Conservation (phyloP, 2,797 vertebrate species). For the Enteromius unitaeniatus region DNA sequence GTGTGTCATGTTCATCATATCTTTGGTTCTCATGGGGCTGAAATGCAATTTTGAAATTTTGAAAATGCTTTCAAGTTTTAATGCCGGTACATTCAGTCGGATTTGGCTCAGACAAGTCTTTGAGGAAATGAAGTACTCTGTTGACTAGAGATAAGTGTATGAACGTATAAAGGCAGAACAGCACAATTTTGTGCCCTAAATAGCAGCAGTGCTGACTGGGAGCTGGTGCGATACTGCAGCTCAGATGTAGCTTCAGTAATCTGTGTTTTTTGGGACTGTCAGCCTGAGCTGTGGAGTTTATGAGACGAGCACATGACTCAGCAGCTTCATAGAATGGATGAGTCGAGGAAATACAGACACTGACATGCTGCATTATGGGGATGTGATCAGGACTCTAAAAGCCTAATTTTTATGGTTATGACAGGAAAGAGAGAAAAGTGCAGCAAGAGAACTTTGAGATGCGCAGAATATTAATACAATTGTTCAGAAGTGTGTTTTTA, state of each 20-base stretch:
- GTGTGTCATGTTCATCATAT: not conserved
- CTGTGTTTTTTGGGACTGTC: constrained; percentile 17
- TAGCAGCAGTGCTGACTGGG: constrained; percentile 3
- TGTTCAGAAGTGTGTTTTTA: not conserved
- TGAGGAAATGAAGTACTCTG: constrained; percentile 1
- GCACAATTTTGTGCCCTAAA: not conserved
- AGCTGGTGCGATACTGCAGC: constrained; percentile 2
- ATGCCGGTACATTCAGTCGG: not conserved
- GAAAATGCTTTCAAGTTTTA: not conserved
- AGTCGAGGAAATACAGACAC: constrained; percentile 19
- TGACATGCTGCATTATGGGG: constrained; percentile 39
- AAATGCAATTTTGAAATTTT: not conserved
- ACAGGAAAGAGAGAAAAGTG: not conserved
- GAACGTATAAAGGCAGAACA: constrained; percentile 10
- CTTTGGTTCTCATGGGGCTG: not conserved
- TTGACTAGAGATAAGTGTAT: not conserved
- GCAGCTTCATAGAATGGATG: constrained; percentile 28
- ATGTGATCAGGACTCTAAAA: constrained; percentile 21
- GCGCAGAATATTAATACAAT: not conserved
- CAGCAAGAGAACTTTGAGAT: not conserved
- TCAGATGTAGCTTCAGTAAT: constrained; percentile 19
- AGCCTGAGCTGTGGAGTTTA: constrained; percentile 5
- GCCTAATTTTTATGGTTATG: constrained; percentile 17
- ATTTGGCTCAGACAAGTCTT: not conserved
- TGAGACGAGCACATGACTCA: constrained; percentile 31